Evolutionary conservation across 2,888 invertebrate species (phyloP).

Genomic region (Torymus aiolomorphi): DNA sequence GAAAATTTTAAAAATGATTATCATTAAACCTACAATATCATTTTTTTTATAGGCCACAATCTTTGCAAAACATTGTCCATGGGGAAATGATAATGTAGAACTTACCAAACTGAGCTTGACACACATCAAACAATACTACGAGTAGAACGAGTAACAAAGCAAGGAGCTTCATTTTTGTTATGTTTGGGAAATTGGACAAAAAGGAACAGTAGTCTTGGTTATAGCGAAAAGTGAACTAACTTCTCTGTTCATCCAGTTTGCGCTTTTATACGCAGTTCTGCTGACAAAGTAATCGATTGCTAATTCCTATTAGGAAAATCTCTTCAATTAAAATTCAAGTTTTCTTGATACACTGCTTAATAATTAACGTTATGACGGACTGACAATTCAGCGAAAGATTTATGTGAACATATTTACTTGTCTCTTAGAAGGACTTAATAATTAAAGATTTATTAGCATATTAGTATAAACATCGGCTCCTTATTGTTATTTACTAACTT

Average conservation of each 20-base stretch:
- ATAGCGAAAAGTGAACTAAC: no score
- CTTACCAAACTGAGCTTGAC: constrained; percentile 42
- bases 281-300: background rate
- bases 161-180: no score
- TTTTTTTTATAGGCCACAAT: no score
- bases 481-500: no score
- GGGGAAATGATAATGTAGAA: background rate
- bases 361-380: background rate
- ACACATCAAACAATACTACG: constrained; percentile 7
- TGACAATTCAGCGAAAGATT: constrained; percentile 17
- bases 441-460: no score
- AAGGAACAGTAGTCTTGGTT: no score
- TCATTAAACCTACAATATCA: no score
- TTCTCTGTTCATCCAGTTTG: no score
- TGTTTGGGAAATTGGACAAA: no score
- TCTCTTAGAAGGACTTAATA: background rate
- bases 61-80: no score
- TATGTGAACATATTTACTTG: background rate
- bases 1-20: no score
- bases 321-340: background rate
- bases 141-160: background rate
- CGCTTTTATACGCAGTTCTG: background rate
- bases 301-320: constrained; percentile 1
- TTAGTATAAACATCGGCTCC: no score
- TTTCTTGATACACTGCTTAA: constrained; percentile 15